Percentiles rank a stretch among this genome's conserved stretches.
Conservation (phyloP, 2,113 vertebrate species). For the Meleagris gallopavo region DNA sequence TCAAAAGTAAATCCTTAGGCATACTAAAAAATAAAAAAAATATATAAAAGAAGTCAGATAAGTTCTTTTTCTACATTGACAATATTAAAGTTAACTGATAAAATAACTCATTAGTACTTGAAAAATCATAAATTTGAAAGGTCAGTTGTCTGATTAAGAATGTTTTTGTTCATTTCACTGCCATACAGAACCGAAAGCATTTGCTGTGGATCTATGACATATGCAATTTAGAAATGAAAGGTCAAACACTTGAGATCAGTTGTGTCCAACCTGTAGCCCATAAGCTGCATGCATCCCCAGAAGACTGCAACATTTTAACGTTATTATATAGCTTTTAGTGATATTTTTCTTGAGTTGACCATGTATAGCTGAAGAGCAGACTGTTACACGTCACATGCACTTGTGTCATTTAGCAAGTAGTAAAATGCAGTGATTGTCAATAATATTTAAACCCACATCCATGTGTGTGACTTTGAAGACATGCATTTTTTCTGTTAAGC, state of each 20-base stretch:
- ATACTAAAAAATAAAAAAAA: not conserved
- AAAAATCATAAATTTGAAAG: not conserved
- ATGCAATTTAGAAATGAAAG: not conserved
- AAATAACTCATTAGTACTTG: not conserved
- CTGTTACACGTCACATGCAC: too few species aligned
- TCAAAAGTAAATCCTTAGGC: not conserved
- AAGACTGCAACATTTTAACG: too few species aligned
- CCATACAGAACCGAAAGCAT: not conserved
- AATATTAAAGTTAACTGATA: not conserved
- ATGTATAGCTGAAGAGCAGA: too few species aligned
- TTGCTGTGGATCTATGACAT: not conserved
- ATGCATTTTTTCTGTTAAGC: too few species aligned
- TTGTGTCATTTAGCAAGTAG: too few species aligned
- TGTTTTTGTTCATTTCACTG: not conserved
- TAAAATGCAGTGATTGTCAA: too few species aligned
- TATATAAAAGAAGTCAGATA: not conserved
- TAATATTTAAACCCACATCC: too few species aligned
- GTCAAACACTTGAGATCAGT: not conserved
- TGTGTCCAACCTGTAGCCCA: too few species aligned
- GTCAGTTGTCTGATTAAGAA: not conserved
- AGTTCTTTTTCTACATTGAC: not conserved
- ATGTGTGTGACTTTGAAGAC: too few species aligned
- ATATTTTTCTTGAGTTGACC: too few species aligned
- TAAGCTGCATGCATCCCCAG: too few species aligned
- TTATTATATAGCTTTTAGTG: too few species aligned